Base-by-base conservation (phyloP, 2,888 invertebrate species). In the Ganaspis brasiliensis region DNA sequence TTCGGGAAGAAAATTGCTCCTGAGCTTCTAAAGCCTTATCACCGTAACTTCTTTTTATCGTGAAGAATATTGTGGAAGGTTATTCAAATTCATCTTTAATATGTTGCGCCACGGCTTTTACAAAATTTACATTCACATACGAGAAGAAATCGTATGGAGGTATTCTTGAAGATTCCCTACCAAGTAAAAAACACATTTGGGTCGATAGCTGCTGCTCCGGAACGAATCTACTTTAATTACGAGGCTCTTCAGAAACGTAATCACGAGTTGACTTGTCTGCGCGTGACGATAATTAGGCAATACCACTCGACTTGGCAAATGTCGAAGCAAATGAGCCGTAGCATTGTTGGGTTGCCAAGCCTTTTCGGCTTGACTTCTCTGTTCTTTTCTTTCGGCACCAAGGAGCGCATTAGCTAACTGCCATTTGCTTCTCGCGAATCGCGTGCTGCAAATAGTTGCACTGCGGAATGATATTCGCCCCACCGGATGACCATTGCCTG, bases 251-350 rank as follows among this genome's bases (percentile, higher is more conserved):
- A 67, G 40, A 45, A 67, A 67, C n/a, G 67, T 40, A 67, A 67
- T 67, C 67, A 67, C 45, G 67, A n/a, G 21, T 21, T 24, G 37
- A 26, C 35, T 19, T 37, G 67, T 67, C 67, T 67, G 40, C 67
- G 45, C 26, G 67, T 67, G 45, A 67, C 26, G 45, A 67, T 67
- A 67, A 67, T 67, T 67, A 67, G 67, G 45, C 67, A 67, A 67
- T 40, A 45, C 21, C 67, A 67, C 45, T 45, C 67, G 1, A 24
- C 67, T 67, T 67, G 67, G 45, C 40, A 67, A 67, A 67, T 67
- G 45, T 45, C 45, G 45, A 45, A 67, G 67, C 21, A 67, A 67
- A 67, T 40, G 67, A 67, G 67, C 24, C 45, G 4, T n/a, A n/a
- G 67, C 45, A 67, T 67, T 67, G 67, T 67, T 67, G 45, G 67